Base-by-base conservation (phyloP, 2,888 invertebrate genomes). In the Scaptodrosophila latifasciaeformis region DNA sequence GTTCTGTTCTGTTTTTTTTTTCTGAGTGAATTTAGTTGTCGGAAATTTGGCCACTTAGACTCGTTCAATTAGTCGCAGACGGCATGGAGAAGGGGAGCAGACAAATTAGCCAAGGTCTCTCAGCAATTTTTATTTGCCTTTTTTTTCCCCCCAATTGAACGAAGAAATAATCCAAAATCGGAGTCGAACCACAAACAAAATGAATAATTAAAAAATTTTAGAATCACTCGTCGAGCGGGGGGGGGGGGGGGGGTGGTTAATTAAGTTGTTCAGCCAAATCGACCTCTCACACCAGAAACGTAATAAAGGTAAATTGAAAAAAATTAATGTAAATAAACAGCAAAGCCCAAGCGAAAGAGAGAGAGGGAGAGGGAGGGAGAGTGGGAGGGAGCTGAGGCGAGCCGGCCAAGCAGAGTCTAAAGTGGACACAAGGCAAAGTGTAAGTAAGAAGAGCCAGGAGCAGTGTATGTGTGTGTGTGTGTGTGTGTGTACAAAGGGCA, bases 251-350 rank as follows among this genome's bases (percentile, higher is more conserved):
- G 59, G 51, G 40, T 49, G 53, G 60, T 59, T 60, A 60, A 60
- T 60, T 60, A 59, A 60, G 60, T 60, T 47, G 37, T 13, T 17
- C 37, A 37, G 37, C 17, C 45, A 45, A 43, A 44, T 37, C 9
- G 35, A 3, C 19, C n/a, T n/a, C n/a, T n/a, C n/a, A n/a, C n/a
- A n/a, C n/a, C n/a, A n/a, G n/a, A n/a, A n/a, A n/a, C 58, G 59
- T 57, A 72, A 78, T 72, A 75, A 72, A 72, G 71, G 78, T 72
- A 72, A 78, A 72, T 78, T 78, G 79, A 72, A 72, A 75, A 63
- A 65, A 59, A 54, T 68, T 56, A 65, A 78, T 78, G 79, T 66
- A 78, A 72, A 67, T 72, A 78, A 78, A 63, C 21, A 40, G 31
- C 9, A 21, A 21, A 40, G 5, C n/a, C n/a, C n/a, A n/a, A n/a